phyloP scores from a whole-genome alignment of 2,888 invertebrate species.

The Ariolimax columbianus region DNA sequence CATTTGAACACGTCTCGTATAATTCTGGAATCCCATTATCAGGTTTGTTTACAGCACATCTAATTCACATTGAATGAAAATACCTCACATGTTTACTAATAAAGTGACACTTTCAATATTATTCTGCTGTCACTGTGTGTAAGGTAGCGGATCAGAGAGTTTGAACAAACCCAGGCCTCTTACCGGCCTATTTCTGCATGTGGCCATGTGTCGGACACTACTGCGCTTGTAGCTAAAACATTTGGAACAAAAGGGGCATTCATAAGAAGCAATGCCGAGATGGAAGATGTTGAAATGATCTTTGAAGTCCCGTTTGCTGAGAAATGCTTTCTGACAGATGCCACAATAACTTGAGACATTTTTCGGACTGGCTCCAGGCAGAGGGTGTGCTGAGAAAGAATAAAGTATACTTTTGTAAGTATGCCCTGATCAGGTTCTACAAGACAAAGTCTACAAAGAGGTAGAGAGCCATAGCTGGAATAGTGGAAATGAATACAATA shows the following conservation, averaged over 20 bases:
- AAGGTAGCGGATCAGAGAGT: background rate
- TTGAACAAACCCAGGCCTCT: background rate
- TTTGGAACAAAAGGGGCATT: conserved; percentile 38
- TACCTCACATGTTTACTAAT: background rate
- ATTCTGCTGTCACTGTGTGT: conserved; percentile 4
- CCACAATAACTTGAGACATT: conserved; percentile 22
- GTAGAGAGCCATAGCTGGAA: background rate
- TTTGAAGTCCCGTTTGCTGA: conserved; percentile 37
- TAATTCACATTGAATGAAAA: background rate
- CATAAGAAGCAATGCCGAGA: conserved; percentile 41
- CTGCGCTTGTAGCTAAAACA: conserved; percentile 38
- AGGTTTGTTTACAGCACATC: too few relatives aligned
- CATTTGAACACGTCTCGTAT: too few relatives aligned
- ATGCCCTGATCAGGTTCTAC: conserved; percentile 1
- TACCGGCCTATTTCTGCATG: conserved; percentile 13
- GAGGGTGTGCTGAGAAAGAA: conserved; percentile 27
- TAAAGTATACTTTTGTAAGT: conserved; percentile 25
- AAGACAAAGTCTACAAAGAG: background rate
- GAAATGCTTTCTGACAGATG: conserved; percentile 39
- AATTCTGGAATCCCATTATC: too few relatives aligned
- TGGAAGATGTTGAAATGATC: conserved; percentile 45
- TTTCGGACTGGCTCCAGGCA: conserved; percentile 9
- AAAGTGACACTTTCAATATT: background rate
- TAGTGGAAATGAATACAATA: too few relatives aligned
- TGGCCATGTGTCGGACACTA: conserved; percentile 34